Evolutionary conservation across 2,797 vertebrate genomes (phyloP), one percentile per base, ranked within the genome.

Genomic region (Lycodopsis pacificus): DNA sequence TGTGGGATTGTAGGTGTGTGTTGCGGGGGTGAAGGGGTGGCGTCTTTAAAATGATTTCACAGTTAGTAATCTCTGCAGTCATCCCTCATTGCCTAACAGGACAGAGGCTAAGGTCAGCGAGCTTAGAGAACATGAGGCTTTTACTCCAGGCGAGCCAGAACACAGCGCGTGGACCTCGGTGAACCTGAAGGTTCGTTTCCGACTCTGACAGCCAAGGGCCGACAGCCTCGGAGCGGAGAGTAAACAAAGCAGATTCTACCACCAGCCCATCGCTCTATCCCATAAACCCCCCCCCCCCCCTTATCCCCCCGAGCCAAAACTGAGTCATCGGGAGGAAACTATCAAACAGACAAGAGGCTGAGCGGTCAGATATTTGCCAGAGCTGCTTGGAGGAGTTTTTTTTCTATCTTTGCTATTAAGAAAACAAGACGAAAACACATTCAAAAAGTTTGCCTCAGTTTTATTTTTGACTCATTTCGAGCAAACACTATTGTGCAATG

Each of bases 271-370:
- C 71, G 57, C 69, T 74, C 69, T 44, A 63, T 76, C 86, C 86
- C 83, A 77, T 61, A 86, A 82, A 87, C 83, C 84, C 82, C 69
- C 87, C 86, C 87, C 89, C 63, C 72, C 81, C n/a, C n/a, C n/a
- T n/a, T n/a, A n/a, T n/a, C n/a, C n/a, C 66, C 86, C 86, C 65
- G 4, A 80, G 89, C 86, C 88, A 89, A 88, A 85, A 86, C 80
- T 83, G 87, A 90, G 89, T 91, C 90, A 90, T 85, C 87, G 82
- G 76, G 89, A 93, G 87, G 88, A 86, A 91, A 83, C 92, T 88
- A 86, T 92, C 90, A 89, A 89, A 91, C 88, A 87, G 83, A 83
- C 84, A 3, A 63, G 84, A 83, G 82, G 85, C 65, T 11, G 83
- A 85, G 79, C 25, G 86, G 79, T 90, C 88, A 85, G 86, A 91